Evolutionary conservation across 2,888 invertebrate species (phyloP).

Genomic region (Caenorhabditis auriculariae): DNA sequence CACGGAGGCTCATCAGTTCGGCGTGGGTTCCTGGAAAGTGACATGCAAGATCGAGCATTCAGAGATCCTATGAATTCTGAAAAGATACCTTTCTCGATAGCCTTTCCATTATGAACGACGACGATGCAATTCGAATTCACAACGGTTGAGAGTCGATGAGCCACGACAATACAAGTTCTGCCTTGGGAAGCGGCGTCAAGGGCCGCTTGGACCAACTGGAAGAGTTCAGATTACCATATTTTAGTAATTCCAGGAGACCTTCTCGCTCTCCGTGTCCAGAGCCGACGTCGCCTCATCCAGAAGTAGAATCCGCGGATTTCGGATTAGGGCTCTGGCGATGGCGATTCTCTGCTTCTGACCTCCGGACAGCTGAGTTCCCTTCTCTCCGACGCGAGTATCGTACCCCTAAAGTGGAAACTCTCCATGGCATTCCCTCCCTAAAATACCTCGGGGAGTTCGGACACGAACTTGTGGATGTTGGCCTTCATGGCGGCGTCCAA

Average conservation of each 20-base stretch:
- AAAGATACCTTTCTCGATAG: conserved; percentile 49
- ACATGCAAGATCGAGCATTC: too few relatives aligned
- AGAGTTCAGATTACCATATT: background rate
- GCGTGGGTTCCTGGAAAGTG: conserved; percentile 72
- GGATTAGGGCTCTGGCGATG: background rate
- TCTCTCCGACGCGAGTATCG: conserved; percentile 62
- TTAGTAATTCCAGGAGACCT: background rate
- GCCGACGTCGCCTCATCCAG: conserved; percentile 1
- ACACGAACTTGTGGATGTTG: conserved; percentile 66
- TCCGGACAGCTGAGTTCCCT: too few relatives aligned
- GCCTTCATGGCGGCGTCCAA: conserved; percentile 63
- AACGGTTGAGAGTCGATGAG: conserved; percentile 68
- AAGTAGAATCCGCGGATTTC: conserved; percentile 1
- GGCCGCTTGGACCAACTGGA: conserved; percentile 68
- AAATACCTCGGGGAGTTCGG: conserved; percentile 63
- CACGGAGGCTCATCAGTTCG: conserved; percentile 72
- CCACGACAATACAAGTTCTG: conserved; percentile 66
- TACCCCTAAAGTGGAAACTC: conserved; percentile 57
- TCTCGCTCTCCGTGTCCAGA: conserved; percentile 1
- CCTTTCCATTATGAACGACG: conserved; percentile 40
- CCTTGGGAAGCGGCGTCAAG: conserved; percentile 70
- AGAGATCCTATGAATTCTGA: too few relatives aligned
- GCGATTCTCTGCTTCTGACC: too few relatives aligned
- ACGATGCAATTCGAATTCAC: conserved; percentile 58
- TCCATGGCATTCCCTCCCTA: conserved; percentile 62